These are phyloP conservation scores for Limonius californicus DNA, from an alignment of 1,140 invertebrate species.

Conservation along the genomic window DNA sequence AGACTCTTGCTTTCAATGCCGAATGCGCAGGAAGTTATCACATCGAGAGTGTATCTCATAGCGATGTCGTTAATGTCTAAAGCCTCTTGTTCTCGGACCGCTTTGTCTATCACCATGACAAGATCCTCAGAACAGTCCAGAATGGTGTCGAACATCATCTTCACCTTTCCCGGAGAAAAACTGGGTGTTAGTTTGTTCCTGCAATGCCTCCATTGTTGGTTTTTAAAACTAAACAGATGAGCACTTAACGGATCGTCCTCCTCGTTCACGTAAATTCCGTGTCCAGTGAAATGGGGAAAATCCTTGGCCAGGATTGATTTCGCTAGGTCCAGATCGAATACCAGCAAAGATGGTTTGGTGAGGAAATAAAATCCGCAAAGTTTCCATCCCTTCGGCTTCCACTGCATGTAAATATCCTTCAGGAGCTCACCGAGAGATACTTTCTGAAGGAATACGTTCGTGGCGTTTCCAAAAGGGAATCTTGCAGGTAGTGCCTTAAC, in stretches of 20 bases:
- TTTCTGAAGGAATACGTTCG: not conserved
- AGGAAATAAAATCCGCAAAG: slow-evolving; percentile 21
- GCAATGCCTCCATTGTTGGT: slow-evolving; percentile 48
- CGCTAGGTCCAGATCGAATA: slow-evolving; percentile 19
- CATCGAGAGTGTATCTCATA: no score
- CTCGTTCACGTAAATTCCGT: slow-evolving; percentile 21
- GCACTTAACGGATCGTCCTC: slow-evolving; percentile 30
- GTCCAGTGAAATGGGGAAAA: slow-evolving; percentile 21
- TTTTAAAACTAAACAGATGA: slow-evolving; percentile 47
- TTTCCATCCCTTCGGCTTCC: not conserved
- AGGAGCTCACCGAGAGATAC: not conserved
- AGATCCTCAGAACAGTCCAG: not conserved
- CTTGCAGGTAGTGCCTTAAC: not conserved
- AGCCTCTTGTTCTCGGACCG: slow-evolving; percentile 45
- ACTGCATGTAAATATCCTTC: not conserved
- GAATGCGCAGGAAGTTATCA: no score
- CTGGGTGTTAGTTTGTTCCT: slow-evolving; percentile 47
- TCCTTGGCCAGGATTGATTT: slow-evolving; percentile 19
- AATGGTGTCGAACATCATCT: slow-evolving; percentile 39
- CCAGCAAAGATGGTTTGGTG: slow-evolving; percentile 17
- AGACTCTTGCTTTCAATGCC: slow-evolving; percentile 53
- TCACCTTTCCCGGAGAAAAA: slow-evolving; percentile 50
- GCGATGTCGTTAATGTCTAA: no score
- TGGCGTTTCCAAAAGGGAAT: slow-evolving; percentile 13
- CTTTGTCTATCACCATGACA: not conserved